Evolutionary conservation across 2,113 vertebrate species (phyloP).

Genomic region (Halcyon senegalensis): DNA sequence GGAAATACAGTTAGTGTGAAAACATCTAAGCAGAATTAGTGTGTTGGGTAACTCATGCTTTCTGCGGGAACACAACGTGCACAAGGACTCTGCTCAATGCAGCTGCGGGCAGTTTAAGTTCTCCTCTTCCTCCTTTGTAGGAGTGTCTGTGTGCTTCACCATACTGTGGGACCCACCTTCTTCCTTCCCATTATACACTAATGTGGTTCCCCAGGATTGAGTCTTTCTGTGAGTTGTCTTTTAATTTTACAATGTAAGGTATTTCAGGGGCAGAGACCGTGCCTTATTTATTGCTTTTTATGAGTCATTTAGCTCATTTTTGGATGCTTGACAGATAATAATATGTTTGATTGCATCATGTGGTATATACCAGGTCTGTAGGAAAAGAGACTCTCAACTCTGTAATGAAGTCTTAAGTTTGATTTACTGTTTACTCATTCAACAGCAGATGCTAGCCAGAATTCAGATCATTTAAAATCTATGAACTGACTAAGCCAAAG

Average conservation of each 20-base stretch:
- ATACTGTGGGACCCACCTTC: rapidly evolving
- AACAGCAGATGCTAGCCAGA: constrained; percentile 45
- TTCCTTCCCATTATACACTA: not conserved
- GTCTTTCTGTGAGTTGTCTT: not conserved
- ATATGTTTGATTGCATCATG: constrained; percentile 52
- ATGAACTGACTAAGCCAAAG: constrained; percentile 64
- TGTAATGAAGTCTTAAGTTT: constrained; percentile 33
- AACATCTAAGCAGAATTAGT: not conserved
- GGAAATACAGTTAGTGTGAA: not conserved
- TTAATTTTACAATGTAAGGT: not conserved
- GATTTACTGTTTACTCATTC: constrained; percentile 60
- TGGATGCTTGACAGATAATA: constrained; percentile 41
- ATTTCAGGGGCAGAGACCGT: not conserved
- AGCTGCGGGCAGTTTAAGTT: not conserved
- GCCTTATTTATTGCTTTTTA: constrained; percentile 43
- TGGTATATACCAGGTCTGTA: constrained; percentile 24
- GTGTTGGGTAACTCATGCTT: not conserved
- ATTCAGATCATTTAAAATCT: constrained; percentile 55
- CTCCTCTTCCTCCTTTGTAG: not conserved
- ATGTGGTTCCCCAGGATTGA: not conserved
- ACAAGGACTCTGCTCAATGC: not conserved
- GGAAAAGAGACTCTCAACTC: constrained; percentile 43
- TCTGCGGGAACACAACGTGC: not conserved
- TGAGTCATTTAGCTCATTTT: constrained; percentile 37
- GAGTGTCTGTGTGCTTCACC: not conserved